A percentile compares a stretch with the other conserved stretches of the same genome.
Evolutionary conservation across 2,113 vertebrate genomes (phyloP).

Genomic region (Silurus glanis): DNA sequence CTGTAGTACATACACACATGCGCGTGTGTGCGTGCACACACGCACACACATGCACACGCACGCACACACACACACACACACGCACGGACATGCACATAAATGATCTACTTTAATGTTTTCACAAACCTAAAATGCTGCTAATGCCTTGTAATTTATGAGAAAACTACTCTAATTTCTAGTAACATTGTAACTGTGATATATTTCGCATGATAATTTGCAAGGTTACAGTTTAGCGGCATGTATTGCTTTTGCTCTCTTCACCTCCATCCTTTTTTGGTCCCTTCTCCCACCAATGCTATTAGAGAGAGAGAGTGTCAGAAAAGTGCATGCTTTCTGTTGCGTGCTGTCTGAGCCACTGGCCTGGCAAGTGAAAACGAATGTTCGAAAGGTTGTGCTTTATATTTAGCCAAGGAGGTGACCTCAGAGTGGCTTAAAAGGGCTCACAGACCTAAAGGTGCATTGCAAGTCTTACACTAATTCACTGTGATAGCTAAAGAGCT

Average conservation of each 20-base stretch:
- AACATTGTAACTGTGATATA: background rate
- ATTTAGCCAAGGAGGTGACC: conserved; percentile 75
- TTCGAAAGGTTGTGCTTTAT: conserved; percentile 75
- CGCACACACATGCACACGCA: conserved; percentile 1
- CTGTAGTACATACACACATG: conserved; percentile 4
- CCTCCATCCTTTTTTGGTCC: conserved; percentile 12
- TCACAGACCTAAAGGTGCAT: conserved; percentile 87
- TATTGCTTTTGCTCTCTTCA: conserved; percentile 29
- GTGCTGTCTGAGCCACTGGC: conserved; percentile 64
- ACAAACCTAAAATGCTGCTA: conserved; percentile 6
- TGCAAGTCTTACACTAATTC: conserved; percentile 89
- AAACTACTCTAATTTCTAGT: background rate
- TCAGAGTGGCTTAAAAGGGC: conserved; percentile 82
- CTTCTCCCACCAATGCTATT: conserved; percentile 39
- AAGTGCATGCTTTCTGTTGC: conserved; percentile 64
- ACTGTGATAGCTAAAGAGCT: conserved; percentile 91
- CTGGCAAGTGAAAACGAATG: conserved; percentile 73
- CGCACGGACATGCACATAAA: background rate
- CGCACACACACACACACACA: conserved; percentile 21
- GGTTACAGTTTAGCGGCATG: conserved; percentile 22
- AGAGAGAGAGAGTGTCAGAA: conserved; percentile 35
- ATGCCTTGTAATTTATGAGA: conserved; percentile 11
- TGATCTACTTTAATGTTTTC: background rate
- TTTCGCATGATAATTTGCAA: conserved; percentile 24
- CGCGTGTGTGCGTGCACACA: conserved; percentile 20